A percentile compares a stretch with the other conserved stretches of the same genome.
Conservation (phyloP, 2,113 vertebrate species). For the Tricholaema leucomelas region DNA sequence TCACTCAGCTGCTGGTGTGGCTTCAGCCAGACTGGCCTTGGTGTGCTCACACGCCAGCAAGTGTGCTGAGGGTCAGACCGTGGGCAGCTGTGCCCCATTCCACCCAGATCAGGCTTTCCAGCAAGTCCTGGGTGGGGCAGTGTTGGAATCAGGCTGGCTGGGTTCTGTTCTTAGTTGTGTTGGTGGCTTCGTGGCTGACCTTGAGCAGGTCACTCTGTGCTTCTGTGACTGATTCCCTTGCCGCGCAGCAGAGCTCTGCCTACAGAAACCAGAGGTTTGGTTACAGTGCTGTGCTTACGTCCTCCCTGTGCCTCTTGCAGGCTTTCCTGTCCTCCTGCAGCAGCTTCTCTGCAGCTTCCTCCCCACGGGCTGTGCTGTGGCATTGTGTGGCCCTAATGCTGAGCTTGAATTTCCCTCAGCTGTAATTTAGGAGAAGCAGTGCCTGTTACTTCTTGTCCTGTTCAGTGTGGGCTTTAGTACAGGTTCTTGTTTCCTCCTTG, state of each 20-base stretch:
- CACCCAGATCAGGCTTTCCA: not conserved
- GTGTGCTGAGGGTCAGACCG: not conserved
- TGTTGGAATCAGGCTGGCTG: not conserved
- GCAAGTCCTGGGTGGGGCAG: not conserved
- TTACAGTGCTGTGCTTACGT: not conserved
- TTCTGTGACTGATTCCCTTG: not conserved
- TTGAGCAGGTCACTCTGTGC: not conserved
- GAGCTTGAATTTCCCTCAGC: not conserved
- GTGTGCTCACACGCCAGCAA: not conserved
- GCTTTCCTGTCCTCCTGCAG: not conserved
- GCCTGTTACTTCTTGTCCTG: not conserved
- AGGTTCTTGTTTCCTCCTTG: not conserved
- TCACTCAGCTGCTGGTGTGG: not conserved
- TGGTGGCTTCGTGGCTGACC: not conserved
- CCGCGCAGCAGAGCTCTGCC: not conserved
- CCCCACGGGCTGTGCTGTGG: not conserved
- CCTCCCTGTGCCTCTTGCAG: not conserved
- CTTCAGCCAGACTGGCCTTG: not conserved
- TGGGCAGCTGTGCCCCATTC: not conserved
- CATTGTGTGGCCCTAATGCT: not conserved
- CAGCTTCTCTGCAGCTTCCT: not conserved
- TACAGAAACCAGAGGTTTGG: not conserved
- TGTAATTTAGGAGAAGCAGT: not conserved
- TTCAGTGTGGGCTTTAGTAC: not conserved
- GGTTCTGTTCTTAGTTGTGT: not conserved